These are phyloP conservation scores for Thymelicus acteon DNA, from an alignment of 2,888 invertebrate species.

Conservation along the genomic window DNA sequence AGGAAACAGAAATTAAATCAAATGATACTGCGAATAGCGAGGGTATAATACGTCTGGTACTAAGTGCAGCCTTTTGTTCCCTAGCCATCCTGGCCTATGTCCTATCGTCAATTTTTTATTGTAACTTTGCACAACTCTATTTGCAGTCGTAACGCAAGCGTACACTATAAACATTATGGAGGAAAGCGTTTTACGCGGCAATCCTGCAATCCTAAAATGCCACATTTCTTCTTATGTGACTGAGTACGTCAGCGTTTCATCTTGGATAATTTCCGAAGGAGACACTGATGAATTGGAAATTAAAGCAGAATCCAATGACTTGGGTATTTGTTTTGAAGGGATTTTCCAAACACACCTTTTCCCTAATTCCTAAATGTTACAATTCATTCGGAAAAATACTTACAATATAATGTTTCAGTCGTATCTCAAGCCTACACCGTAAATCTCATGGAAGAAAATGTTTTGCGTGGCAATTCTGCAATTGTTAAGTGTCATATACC, in stretches of 20 bases:
- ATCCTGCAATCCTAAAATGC: slow-evolving; percentile 95
- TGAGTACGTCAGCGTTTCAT: slow-evolving; percentile 94
- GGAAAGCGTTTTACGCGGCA: slow-evolving; percentile 95
- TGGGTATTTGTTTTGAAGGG: slow-evolving; percentile 61
- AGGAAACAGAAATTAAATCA: slow-evolving; percentile 66
- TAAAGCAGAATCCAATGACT: slow-evolving; percentile 68
- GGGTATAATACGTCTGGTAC: slow-evolving; percentile 55
- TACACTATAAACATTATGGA: slow-evolving; percentile 96
- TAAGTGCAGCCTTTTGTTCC: background rate
- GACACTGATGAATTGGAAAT: slow-evolving; percentile 77
- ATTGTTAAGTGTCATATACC: slow-evolving; percentile 97
- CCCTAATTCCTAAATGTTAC: slow-evolving; percentile 26
- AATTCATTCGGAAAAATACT: slow-evolving; percentile 4
- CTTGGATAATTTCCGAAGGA: slow-evolving; percentile 93
- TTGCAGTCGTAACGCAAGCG: slow-evolving; percentile 94
- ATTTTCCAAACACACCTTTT: slow-evolving; percentile 25
- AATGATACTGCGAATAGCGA: slow-evolving; percentile 60
- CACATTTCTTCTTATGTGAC: slow-evolving; percentile 97
- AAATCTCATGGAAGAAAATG: slow-evolving; percentile 97
- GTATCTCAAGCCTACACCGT: slow-evolving; percentile 94
- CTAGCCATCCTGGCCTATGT: slow-evolving; percentile 18
- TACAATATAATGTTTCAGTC: slow-evolving; percentile 85
- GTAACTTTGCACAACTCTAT: slow-evolving; percentile 51
- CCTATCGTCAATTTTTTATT: slow-evolving; percentile 9
- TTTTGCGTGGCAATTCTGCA: slow-evolving; percentile 94